phyloP scores from a whole-genome alignment of 2,797 vertebrate species.

The Pipistrellus pygmaeus region DNA sequence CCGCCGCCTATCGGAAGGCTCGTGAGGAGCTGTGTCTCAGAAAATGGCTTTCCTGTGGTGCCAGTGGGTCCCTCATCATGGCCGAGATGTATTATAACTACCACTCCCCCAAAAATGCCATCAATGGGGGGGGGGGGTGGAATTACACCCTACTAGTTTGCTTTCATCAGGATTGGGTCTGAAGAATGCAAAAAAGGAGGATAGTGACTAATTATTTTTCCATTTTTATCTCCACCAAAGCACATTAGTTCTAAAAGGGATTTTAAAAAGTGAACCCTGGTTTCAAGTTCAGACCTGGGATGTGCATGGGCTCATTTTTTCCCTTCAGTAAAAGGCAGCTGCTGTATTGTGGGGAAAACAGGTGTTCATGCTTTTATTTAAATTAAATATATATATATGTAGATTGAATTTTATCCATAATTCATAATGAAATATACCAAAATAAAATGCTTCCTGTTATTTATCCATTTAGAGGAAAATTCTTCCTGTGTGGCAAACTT shows the following conservation, averaged over 20 bases:
- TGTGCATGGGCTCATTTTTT: neutral
- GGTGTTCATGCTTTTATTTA: neutral
- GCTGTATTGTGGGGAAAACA: neutral
- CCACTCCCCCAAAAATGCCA: slow-evolving; percentile 63
- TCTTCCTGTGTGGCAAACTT: neutral
- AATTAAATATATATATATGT: neutral
- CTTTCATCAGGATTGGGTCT: slow-evolving; percentile 62
- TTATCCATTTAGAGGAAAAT: neutral
- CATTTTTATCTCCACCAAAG: slow-evolving; percentile 48
- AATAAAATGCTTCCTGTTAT: neutral
- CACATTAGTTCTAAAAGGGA: slow-evolving; percentile 57
- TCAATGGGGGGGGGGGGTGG: neutral
- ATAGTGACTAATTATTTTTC: slow-evolving; percentile 60
- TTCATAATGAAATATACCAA: neutral
- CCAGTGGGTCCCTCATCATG: slow-evolving; percentile 30
- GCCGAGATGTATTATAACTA: slow-evolving; percentile 74
- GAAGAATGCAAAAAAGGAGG: slow-evolving; percentile 74
- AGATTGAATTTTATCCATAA: slow-evolving; percentile 1
- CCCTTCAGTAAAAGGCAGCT: neutral
- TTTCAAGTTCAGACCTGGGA: neutral
- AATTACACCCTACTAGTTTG: slow-evolving; percentile 8
- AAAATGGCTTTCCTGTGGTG: slow-evolving; percentile 54
- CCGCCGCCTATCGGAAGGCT: slow-evolving; percentile 57
- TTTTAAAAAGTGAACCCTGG: neutral
- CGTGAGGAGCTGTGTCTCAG: slow-evolving; percentile 22